Evolutionary conservation across 23 tunicate genomes (phyloP), one percentile per base, ranked within the genome.

Genomic region (Oikopleura dioica): DNA sequence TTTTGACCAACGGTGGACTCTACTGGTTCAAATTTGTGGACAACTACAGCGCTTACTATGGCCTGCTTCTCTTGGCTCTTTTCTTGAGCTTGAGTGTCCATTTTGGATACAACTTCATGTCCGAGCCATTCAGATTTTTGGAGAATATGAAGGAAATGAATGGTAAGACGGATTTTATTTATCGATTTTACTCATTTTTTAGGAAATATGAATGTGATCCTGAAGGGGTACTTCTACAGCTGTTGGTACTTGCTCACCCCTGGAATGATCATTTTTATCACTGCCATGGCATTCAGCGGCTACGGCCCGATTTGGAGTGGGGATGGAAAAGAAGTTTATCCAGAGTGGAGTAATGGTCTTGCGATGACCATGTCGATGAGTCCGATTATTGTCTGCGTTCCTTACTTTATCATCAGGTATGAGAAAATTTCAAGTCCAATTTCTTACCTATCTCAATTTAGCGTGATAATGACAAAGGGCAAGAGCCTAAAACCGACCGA

Each of bases 1-100:
- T 83, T 38, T 79, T 83, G 30, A 4, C 38, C 33, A 44, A 44
- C 21, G 55, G 55, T 21, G 55, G 55, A 44, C 21, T 44, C 21
- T 44, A 44, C 21, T 9, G 9, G 9, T 44, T 44, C 55, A 44
- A 9, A 9, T 9, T 44, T 21, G 9, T 44, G 9, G 55, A 44
- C 21, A 44, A 21, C 21, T 44, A 44, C 55, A 9, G 55, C 21
- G 55, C 55, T 9, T 44, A 44, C 21, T 44, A 44, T 44, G 55
- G 55, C 9, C 21, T 44, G 55, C 55, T 44, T 9, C 55, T 44
- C 9, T 44, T 44, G 21, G 9, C 55, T 9, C 21, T 44, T 9
- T 44, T 21, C 21, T 44, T 44, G 16, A 44, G 9, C 55, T 9
- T 44, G 16, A 21, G 16, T 9, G 55, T 44, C 21, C 21, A 9